Percentiles rank a stretch among this genome's conserved stretches.
These are phyloP conservation scores for Planococcus citri DNA, from an alignment of 1,140 invertebrate species.

Conservation along the genomic window DNA sequence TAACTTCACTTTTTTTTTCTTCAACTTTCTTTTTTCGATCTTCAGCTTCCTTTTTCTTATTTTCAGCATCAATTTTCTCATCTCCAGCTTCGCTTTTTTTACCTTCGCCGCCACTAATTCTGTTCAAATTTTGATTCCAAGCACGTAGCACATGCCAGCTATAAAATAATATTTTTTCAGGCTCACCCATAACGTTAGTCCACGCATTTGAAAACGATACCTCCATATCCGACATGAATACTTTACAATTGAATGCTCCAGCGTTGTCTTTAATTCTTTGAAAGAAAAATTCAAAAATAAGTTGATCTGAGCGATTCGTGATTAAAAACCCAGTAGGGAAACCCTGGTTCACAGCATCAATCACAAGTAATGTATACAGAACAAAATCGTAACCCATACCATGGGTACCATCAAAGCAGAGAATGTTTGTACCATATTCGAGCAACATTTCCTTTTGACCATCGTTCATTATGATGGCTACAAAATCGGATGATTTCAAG, in stretches of 20 bases:
- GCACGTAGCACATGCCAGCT: neutral
- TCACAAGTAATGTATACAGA: slow-evolving; percentile 6
- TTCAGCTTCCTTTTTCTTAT: too few relatives aligned
- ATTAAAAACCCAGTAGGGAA: slow-evolving; percentile 16
- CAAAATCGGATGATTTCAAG: slow-evolving; percentile 12
- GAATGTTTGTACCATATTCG: neutral
- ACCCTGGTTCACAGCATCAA: neutral
- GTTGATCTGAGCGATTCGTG: slow-evolving; percentile 14
- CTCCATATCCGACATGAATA: slow-evolving; percentile 13
- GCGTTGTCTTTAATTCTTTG: neutral
- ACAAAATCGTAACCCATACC: slow-evolving; percentile 20
- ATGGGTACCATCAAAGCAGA: slow-evolving; percentile 4
- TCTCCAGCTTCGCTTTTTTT: too few relatives aligned
- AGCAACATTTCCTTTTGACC: slow-evolving; percentile 14
- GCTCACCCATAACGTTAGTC: neutral
- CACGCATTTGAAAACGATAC: neutral
- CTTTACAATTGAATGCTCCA: neutral
- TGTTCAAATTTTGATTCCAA: neutral
- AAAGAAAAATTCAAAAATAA: slow-evolving; percentile 15
- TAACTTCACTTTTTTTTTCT: neutral
- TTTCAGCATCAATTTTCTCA: neutral
- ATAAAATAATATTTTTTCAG: neutral
- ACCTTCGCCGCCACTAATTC: neutral
- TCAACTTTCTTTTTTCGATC: too few relatives aligned
- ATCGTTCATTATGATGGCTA: slow-evolving; percentile 21